Evolutionary conservation across 2,113 vertebrate genomes (phyloP).

Genomic region (Phaethornis superciliosus): DNA sequence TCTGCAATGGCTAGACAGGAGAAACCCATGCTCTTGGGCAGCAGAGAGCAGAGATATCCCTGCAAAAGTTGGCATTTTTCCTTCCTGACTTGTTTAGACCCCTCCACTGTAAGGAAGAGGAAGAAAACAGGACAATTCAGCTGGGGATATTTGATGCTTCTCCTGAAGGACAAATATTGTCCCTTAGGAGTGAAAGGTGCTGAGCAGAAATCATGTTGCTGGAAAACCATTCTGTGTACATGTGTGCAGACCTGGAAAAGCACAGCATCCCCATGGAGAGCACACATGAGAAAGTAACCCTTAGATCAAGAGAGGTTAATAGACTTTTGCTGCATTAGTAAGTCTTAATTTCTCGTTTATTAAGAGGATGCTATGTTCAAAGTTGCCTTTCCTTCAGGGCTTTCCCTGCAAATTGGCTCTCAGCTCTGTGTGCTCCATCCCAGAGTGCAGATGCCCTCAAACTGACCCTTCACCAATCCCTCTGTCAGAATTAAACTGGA

Average conservation of each 20-base stretch:
- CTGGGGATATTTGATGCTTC: neutral
- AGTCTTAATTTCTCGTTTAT: slow-evolving; percentile 80
- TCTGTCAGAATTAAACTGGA: slow-evolving; percentile 13
- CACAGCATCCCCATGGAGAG: slow-evolving; percentile 39
- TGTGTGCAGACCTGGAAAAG: slow-evolving; percentile 26
- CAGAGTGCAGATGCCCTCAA: neutral
- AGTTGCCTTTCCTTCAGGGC: slow-evolving; percentile 73
- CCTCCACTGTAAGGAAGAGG: neutral
- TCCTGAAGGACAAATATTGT: neutral
- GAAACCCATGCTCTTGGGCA: neutral
- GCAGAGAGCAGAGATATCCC: neutral
- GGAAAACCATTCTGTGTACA: neutral
- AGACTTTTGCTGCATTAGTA: slow-evolving; percentile 78
- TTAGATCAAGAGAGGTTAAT: slow-evolving; percentile 79
- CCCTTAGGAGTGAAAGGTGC: neutral
- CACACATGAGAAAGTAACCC: slow-evolving; percentile 31
- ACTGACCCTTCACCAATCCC: neutral
- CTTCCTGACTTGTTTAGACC: neutral
- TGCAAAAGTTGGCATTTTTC: neutral
- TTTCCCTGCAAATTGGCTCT: slow-evolving; percentile 74
- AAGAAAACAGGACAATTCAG: neutral
- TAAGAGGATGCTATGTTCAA: slow-evolving; percentile 66
- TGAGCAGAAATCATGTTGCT: neutral
- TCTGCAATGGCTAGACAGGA: neutral
- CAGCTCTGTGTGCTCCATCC: slow-evolving; percentile 30